These are phyloP conservation scores for Camponotus floridanus DNA, from an alignment of 1,140 invertebrate genomes.

Conservation along the genomic window DNA sequence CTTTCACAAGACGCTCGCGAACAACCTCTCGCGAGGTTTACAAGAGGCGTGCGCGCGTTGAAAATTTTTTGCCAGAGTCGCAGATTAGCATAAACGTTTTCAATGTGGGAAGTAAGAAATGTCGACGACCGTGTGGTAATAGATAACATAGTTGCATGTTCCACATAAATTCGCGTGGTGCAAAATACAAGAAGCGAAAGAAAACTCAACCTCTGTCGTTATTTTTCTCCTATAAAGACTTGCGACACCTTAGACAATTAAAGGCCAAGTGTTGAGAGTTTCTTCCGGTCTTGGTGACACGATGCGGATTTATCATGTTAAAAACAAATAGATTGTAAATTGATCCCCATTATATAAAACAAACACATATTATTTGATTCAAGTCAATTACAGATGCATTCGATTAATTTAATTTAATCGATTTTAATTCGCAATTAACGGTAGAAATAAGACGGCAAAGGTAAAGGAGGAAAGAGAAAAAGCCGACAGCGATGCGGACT, in stretches of 20 bases:
- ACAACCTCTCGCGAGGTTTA: background rate
- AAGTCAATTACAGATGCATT: background rate
- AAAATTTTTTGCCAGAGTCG: constrained; percentile 23
- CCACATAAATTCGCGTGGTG: background rate
- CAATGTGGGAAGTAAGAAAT: constrained; percentile 54
- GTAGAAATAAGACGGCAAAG: background rate
- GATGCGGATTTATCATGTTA: too few species aligned
- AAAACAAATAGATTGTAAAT: too few species aligned
- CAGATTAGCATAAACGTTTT: constrained; percentile 48
- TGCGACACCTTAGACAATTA: background rate
- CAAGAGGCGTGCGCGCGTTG: constrained; percentile 3
- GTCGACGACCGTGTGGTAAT: constrained; percentile 43
- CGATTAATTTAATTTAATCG: too few species aligned
- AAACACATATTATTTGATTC: too few species aligned
- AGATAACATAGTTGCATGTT: constrained; percentile 19
- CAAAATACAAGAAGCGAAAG: background rate
- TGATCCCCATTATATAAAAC: too few species aligned
- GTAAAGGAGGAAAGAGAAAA: background rate
- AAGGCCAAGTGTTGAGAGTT: background rate
- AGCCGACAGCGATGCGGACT: background rate
- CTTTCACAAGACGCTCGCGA: background rate
- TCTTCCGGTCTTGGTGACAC: too few species aligned
- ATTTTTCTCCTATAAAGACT: background rate
- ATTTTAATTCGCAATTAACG: background rate
- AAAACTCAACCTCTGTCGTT: background rate